Base-by-base conservation (phyloP, 2,797 vertebrate species). In the Tadarida brasiliensis region DNA sequence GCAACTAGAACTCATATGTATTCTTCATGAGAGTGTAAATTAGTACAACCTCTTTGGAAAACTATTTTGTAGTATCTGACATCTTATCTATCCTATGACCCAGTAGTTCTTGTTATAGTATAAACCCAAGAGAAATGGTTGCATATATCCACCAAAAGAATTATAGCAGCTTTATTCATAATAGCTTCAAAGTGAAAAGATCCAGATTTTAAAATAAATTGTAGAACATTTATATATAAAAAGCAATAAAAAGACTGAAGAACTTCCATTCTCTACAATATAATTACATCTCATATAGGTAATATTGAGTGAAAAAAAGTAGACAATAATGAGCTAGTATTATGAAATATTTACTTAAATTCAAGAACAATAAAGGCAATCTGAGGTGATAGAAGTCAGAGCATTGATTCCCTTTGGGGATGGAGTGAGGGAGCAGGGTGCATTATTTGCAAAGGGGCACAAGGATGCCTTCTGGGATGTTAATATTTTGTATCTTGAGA, bases 361-460 rank as follows among this genome's bases (percentile, higher is more conserved):
- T 82, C 57, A 78, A 94, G 33, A 86, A 81, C 10, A 81, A 19
- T 11, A 80, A 78, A 80, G 12, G 78, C 78, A 54, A 74, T 94
- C 71, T 95, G 57, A 94, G 44, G 33, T 61, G 47, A 77, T 4
- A 84, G 63, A 91, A 87, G 17, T 85, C 30, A 65, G 28, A 54
- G 44, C 33, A 61, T 5, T 82, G 67, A 70, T 9, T 35, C 20
- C 14, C 14, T 56, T 68, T 56, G 24, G 3, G 3, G 17, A 68
- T 16, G 19, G 65, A n/a, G 8, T 76, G 20, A 44, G 15, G 11
- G 17, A 8, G 7, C 47, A 49, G 2, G 39, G 20, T 35, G 14
- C 67, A 9, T 51, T 78, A 44, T 47, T 81, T 80, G 9, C 33
- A 47, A 84, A 91, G 39, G 22, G 35, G n/a, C 17, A 35, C n/a